Base-by-base conservation (phyloP, 2,113 vertebrate genomes). In the Poecilia latipinna region DNA sequence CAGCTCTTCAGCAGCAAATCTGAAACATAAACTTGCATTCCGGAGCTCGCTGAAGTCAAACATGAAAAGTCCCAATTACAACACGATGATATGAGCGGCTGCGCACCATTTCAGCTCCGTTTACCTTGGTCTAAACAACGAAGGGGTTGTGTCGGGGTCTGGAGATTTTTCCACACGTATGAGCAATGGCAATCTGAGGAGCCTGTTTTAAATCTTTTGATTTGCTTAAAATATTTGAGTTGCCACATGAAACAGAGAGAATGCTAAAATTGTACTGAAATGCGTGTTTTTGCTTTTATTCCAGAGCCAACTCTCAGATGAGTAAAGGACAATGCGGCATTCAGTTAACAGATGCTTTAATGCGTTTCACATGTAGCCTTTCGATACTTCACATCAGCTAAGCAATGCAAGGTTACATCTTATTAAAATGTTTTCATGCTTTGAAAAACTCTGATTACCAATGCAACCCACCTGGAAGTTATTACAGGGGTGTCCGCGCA, bases 81-180 rank as follows among this genome's bases (percentile, higher is more conserved):
- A 64, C 37, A 32, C 29, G 48, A 72, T 31, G 51, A 64, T 32
- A 31, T 12, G 48, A 81, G 73, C 76, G 75, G 68, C 62, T 62
- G 22, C 57, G 57, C 63, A 44, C 28, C 33, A 0, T 22, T 80
- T 73, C 70, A 44, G 65, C 51, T 66, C n/a, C 0, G 1, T 65
- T 60, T 62, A 57, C 7, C n/a, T 69, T 35, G 4, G 28, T 72
- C 72, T n/a, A 51, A 28, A 57, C 60, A 71, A 75, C 73, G 32
- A 57, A 79, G 61, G 35, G 60, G 3, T 79, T 24, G 22, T 8
- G 69, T 42, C 42, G 1, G 64, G 60, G 68, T 70, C 76, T 82
- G 73, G 68, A 73, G 39, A 86, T 86, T 28, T 42, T 28, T 51
- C 72, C 75, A 82, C 61, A 77, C 78, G 8, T 86, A 75, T 60